phyloP scores from a whole-genome alignment of 2,113 vertebrate genomes.

The Mesoclemmys tuberculata region DNA sequence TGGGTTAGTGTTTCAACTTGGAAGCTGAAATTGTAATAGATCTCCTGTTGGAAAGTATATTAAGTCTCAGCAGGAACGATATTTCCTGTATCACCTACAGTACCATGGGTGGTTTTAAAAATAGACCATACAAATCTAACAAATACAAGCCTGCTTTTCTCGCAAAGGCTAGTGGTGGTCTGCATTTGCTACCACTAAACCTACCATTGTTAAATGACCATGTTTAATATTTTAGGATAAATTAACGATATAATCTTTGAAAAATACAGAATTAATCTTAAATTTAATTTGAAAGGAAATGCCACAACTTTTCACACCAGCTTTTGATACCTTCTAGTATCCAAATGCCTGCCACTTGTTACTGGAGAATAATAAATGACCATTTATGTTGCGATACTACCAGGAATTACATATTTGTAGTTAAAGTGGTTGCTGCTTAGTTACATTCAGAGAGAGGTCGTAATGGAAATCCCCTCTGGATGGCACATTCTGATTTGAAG shows the following conservation, averaged over 20 bases:
- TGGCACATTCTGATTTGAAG: background rate
- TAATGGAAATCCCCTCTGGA: background rate
- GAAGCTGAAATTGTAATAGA: fast-evolving
- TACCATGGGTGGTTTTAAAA: background rate
- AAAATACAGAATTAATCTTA: too few species aligned
- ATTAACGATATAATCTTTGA: background rate
- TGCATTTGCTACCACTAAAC: background rate
- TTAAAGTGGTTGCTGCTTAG: background rate
- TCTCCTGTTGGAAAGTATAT: background rate
- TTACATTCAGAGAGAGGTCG: background rate
- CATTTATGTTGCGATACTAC: background rate
- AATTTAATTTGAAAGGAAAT: background rate
- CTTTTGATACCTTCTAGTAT: background rate
- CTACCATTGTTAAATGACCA: background rate
- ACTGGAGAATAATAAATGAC: background rate
- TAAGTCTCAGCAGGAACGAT: background rate
- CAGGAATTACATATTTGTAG: background rate
- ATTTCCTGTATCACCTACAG: too few species aligned
- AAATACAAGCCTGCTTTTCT: background rate
- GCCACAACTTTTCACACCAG: background rate
- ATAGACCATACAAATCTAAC: background rate
- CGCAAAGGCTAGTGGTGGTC: background rate
- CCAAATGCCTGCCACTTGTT: background rate
- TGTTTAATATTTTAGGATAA: background rate
- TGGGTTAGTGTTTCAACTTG: background rate